Evolutionary conservation across 2,113 vertebrate species (phyloP).

Genomic region (Dipodomys stephensi): DNA sequence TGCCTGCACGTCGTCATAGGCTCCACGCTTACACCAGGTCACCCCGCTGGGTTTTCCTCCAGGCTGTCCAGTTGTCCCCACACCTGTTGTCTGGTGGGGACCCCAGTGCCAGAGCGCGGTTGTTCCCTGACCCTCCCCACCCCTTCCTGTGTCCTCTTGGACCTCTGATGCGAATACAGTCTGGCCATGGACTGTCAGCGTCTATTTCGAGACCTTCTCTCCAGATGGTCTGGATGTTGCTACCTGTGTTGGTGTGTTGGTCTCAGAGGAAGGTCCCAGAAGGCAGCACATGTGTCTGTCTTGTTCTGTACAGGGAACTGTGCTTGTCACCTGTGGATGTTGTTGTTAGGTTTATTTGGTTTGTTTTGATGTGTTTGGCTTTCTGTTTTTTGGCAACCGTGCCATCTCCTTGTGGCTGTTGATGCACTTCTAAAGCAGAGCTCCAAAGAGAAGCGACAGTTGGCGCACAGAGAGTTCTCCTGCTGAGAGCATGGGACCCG

Average conservation of each 20-base stretch:
- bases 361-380: constrained; percentile 79
- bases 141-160: not conserved
- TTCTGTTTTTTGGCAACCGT: constrained; percentile 79
- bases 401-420: constrained; percentile 64
- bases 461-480: constrained; percentile 44
- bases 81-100: not conserved
- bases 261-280: constrained; percentile 66
- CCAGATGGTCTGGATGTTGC: constrained; percentile 40
- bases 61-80: accelerated
- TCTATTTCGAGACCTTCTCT: constrained; percentile 49
- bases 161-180: not conserved
- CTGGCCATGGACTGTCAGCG: not conserved
- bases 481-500: not conserved
- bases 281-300: constrained; percentile 58
- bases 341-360: constrained; percentile 77
- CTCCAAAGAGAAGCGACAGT: constrained; percentile 43
- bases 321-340: constrained; percentile 56
- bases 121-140: not conserved
- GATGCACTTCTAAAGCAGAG: not conserved
- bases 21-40: not conserved
- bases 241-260: not conserved
- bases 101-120: not conserved
- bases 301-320: constrained; percentile 46
- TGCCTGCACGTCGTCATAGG: accelerated
- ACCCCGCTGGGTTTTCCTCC: not conserved